Percentiles rank a stretch among this genome's conserved stretches.
Evolutionary conservation across 2,888 invertebrate genomes (phyloP).

Genomic region (Fragum fragum): DNA sequence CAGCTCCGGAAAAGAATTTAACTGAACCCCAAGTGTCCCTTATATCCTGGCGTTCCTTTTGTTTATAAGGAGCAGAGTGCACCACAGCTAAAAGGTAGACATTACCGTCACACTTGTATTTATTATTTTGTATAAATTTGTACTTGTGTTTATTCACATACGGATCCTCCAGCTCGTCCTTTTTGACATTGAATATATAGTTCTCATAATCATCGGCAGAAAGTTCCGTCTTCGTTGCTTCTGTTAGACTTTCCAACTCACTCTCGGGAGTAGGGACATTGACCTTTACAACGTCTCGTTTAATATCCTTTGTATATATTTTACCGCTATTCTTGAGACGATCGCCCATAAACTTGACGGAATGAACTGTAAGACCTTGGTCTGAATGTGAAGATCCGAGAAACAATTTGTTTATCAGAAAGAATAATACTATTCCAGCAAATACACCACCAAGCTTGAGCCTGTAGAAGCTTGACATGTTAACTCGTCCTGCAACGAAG

Average conservation of each 20-base stretch:
- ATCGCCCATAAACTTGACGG: neutral
- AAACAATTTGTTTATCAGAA: constrained; percentile 13
- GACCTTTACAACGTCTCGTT: neutral
- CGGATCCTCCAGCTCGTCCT: constrained; percentile 28
- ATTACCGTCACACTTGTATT: constrained; percentile 54
- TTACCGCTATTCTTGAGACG: neutral
- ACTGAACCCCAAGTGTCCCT: constrained; percentile 73
- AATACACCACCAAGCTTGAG: constrained; percentile 7
- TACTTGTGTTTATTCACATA: constrained; percentile 57
- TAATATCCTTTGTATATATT: neutral
- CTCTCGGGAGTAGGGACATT: neutral
- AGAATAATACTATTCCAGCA: constrained; percentile 18
- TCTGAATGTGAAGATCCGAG: neutral
- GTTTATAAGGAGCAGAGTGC: constrained; percentile 68
- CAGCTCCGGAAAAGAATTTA: constrained; percentile 39
- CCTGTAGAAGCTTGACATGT: constrained; percentile 8
- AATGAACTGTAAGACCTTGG: neutral
- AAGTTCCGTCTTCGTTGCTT: neutral
- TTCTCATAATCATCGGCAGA: constrained; percentile 27
- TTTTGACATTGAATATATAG: constrained; percentile 23
- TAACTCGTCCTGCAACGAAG: neutral
- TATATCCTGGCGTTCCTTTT: constrained; percentile 59
- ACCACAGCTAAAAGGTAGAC: constrained; percentile 63
- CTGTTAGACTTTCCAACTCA: neutral
- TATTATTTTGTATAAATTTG: constrained; percentile 52